Conservation (phyloP, 2,888 invertebrate species). For the Orthosia cruda region DNA sequence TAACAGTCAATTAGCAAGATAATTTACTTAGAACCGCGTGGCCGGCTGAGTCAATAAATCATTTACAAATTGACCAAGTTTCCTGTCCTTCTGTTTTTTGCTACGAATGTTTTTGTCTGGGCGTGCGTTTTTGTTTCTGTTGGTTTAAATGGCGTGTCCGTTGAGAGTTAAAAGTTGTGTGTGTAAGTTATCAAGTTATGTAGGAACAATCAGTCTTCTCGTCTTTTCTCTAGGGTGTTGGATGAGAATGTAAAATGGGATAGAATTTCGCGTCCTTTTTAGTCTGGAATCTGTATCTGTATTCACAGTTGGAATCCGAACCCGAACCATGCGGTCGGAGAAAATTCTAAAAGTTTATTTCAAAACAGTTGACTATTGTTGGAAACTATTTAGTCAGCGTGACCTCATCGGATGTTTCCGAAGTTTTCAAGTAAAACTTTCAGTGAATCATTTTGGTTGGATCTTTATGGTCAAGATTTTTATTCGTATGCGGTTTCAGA, state of each 20-base stretch:
- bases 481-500: neutral
- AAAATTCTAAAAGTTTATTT: neutral
- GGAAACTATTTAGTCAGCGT: constrained; percentile 3
- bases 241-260: constrained; percentile 10
- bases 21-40: constrained; percentile 67
- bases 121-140: constrained; percentile 43
- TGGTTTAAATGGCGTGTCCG: constrained; percentile 26
- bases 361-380: neutral
- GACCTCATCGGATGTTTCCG: neutral
- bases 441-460: neutral
- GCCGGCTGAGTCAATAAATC: constrained; percentile 65
- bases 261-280: neutral
- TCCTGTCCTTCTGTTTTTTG: constrained; percentile 69
- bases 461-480: neutral
- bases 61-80: constrained; percentile 67
- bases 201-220: neutral
- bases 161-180: constrained; percentile 28
- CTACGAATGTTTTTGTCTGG: constrained; percentile 51
- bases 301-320: constrained; percentile 11
- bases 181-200: neutral
- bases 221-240: neutral
- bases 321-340: neutral
- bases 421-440: neutral
- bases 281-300: neutral
- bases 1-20: constrained; percentile 69